Evolutionary conservation across 30 jellyfish, hydroid and myxozoan genomes (phyloP).

Genomic region (Sanderia malayensis): DNA sequence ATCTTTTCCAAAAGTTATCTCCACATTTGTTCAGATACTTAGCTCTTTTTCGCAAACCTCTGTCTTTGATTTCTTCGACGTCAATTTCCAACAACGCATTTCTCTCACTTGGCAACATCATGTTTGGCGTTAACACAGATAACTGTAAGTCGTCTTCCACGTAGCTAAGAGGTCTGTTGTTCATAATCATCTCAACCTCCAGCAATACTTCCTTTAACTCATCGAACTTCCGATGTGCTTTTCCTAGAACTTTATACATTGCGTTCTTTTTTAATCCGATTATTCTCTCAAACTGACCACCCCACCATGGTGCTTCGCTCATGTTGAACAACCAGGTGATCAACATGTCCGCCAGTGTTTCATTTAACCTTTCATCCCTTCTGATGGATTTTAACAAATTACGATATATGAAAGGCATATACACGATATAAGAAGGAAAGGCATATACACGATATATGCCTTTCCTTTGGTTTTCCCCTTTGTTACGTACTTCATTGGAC

Average conservation of each 20-base stretch:
- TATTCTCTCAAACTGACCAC: constrained; percentile 60
- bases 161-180: constrained; percentile 50
- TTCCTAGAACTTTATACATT: constrained; percentile 35
- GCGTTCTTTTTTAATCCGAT: constrained; percentile 50
- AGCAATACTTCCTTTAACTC: constrained; percentile 32
- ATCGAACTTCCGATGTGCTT: neutral
- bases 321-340: constrained; percentile 54
- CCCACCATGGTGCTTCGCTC: constrained; percentile 70
- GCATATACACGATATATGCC: constrained; percentile 59
- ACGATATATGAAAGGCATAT: constrained; percentile 54
- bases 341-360: neutral
- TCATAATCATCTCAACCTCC: constrained; percentile 27
- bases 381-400: neutral
- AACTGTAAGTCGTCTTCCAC: constrained; percentile 44
- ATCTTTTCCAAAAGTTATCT: too few relatives aligned
- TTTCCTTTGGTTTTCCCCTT: constrained; percentile 24
- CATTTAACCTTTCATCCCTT: neutral
- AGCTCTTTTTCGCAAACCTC: constrained; percentile 36
- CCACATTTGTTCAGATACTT: too few relatives aligned
- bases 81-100: constrained; percentile 29
- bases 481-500: constrained; percentile 26
- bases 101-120: constrained; percentile 27
- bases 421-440: too few relatives aligned
- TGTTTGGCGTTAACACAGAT: constrained; percentile 44
- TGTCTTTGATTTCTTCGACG: constrained; percentile 13